Conservation (phyloP, 1,140 invertebrate species). For the Gryon sp. region DNA sequence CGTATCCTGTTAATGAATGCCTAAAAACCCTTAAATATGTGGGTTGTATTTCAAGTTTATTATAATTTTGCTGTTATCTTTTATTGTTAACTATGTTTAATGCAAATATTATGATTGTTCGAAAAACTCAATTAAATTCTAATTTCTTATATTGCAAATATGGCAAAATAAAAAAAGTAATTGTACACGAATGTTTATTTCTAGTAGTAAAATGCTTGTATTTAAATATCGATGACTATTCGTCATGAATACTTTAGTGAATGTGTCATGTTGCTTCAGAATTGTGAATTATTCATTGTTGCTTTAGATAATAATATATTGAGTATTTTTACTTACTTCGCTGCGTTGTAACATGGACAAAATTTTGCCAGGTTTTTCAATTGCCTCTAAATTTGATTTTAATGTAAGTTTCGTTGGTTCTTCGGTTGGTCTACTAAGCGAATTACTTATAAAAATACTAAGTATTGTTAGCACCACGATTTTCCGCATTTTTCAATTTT, state of each 20-base stretch:
- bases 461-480: conserved; percentile 11
- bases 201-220: not conserved
- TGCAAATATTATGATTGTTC: too few relatives aligned
- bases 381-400: conserved; percentile 10
- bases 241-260: not conserved
- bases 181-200: too few relatives aligned
- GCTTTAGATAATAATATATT: not conserved
- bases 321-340: conserved; percentile 61
- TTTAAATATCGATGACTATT: too few relatives aligned
- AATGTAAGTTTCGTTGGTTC: conserved; percentile 66
- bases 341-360: conserved; percentile 64
- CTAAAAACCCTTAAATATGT: conserved; percentile 73
- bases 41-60: conserved; percentile 16
- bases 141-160: too few relatives aligned
- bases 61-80: not conserved
- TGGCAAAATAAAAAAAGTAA: too few relatives aligned
- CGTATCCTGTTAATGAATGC: conserved; percentile 72
- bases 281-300: too few relatives aligned
- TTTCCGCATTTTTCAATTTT: conserved; percentile 40
- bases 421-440: conserved; percentile 55
- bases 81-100: too few relatives aligned
- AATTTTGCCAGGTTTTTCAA: conserved; percentile 15
- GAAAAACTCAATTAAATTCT: too few relatives aligned
- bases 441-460: conserved; percentile 25
- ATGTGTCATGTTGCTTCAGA: not conserved